These are phyloP conservation scores for Acanthisitta chloris DNA, from an alignment of 2,113 vertebrate genomes.

Conservation along the genomic window DNA sequence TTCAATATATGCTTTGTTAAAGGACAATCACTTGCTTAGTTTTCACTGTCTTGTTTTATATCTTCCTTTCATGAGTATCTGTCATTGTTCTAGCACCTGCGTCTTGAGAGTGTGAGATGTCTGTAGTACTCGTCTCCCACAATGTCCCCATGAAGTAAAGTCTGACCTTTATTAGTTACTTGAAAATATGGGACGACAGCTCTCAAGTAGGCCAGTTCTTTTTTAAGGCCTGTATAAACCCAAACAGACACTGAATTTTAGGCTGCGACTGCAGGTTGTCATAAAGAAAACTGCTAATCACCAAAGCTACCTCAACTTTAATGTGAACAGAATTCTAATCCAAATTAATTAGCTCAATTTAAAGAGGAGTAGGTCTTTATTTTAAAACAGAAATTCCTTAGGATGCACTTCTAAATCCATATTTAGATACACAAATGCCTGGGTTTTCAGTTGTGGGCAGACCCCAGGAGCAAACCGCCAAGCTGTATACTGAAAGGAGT, in stretches of 20 bases:
- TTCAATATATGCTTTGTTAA: background rate
- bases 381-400: background rate
- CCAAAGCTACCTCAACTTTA: background rate
- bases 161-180: background rate
- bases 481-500: background rate
- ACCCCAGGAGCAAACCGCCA: background rate
- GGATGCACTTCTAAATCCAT: background rate
- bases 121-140: background rate
- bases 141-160: background rate
- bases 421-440: background rate
- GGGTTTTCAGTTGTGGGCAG: background rate
- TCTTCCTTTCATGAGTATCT: background rate
- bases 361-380: background rate
- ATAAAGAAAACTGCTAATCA: background rate
- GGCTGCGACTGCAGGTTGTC: background rate
- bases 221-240: background rate
- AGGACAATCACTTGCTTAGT: background rate
- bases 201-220: background rate
- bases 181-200: background rate
- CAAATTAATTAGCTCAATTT: background rate
- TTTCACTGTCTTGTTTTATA: background rate
- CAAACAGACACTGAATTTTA: background rate
- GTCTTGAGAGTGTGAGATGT: background rate
- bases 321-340: background rate
- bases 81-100: background rate